Evolutionary conservation across 2,888 invertebrate species (phyloP).

Genomic region (Drosophila pullipes): DNA sequence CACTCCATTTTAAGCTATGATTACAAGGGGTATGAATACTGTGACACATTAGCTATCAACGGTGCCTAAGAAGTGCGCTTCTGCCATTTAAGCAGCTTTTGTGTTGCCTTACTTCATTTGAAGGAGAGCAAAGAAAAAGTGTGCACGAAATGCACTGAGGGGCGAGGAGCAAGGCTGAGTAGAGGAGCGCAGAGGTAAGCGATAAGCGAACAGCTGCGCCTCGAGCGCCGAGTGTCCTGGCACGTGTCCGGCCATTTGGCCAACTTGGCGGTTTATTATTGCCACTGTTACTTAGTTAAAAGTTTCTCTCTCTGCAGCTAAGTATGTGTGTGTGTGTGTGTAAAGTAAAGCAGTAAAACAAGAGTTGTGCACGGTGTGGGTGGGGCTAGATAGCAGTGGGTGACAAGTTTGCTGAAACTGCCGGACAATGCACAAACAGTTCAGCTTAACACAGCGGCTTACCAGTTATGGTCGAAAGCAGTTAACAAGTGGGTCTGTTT

Average conservation of each 20-base stretch:
- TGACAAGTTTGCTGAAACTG: constrained; percentile 46
- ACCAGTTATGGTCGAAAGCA: constrained; percentile 11
- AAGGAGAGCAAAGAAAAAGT: constrained; percentile 16
- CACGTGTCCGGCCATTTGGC: constrained; percentile 55
- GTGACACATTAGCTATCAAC: constrained; percentile 17
- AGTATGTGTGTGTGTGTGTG: constrained; percentile 2
- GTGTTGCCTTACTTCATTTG: constrained; percentile 69
- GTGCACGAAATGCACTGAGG: not conserved
- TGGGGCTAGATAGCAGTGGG: not conserved
- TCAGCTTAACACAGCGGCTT: constrained; percentile 23
- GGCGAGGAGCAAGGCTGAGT: fast-evolving
- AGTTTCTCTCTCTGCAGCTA: constrained; percentile 21
- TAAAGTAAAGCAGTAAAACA: no score
- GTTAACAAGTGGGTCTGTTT: constrained; percentile 6
- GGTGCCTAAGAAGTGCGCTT: constrained; percentile 28
- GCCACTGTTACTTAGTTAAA: constrained; percentile 61
- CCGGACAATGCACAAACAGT: constrained; percentile 45
- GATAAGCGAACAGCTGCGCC: constrained; percentile 64
- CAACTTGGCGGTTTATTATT: constrained; percentile 63
- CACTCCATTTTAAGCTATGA: not conserved
- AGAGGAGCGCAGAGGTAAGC: constrained; percentile 26
- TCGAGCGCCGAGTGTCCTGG: constrained; percentile 36
- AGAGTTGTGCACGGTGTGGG: not conserved
- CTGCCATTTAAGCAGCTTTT: constrained; percentile 69
- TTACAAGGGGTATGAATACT: constrained; percentile 7